Conservation (phyloP, 2,113 vertebrate genomes). For the Lagopus muta region DNA sequence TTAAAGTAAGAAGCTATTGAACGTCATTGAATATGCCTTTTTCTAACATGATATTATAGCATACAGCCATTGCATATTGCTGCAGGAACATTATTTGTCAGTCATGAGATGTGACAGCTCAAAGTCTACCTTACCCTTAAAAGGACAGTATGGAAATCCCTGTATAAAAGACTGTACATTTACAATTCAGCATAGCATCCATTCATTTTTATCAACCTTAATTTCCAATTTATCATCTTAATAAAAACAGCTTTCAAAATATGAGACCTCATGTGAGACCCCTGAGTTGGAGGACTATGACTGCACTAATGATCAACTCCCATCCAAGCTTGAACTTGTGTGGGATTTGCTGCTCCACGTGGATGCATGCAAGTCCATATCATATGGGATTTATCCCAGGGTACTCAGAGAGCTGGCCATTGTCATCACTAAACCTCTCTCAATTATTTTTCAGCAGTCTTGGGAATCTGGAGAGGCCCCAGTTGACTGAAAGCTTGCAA, state of each 20-base stretch:
- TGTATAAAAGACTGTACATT: not conserved
- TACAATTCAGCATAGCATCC: not conserved
- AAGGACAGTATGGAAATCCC: not conserved
- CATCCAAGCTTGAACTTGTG: too few relatives aligned
- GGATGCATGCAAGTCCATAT: too few relatives aligned
- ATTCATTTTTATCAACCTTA: not conserved
- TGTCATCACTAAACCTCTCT: too few relatives aligned
- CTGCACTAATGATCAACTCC: too few relatives aligned
- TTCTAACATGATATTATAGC: not conserved
- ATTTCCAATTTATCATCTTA: not conserved
- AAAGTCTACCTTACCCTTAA: not conserved
- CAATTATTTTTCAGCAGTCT: too few relatives aligned
- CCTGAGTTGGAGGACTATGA: too few relatives aligned
- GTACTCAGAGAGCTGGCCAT: too few relatives aligned
- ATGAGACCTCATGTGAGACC: not conserved
- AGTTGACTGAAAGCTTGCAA: too few relatives aligned
- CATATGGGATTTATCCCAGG: too few relatives aligned
- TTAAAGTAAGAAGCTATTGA: not conserved
- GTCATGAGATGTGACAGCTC: not conserved
- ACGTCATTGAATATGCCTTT: not conserved
- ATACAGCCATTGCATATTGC: not conserved
- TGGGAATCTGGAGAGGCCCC: too few relatives aligned
- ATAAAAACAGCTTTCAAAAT: not conserved
- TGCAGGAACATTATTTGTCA: accelerated
- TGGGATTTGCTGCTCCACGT: too few relatives aligned